phyloP scores from a whole-genome alignment of 1,140 invertebrate genomes.

The Drosophila ficusphila region DNA sequence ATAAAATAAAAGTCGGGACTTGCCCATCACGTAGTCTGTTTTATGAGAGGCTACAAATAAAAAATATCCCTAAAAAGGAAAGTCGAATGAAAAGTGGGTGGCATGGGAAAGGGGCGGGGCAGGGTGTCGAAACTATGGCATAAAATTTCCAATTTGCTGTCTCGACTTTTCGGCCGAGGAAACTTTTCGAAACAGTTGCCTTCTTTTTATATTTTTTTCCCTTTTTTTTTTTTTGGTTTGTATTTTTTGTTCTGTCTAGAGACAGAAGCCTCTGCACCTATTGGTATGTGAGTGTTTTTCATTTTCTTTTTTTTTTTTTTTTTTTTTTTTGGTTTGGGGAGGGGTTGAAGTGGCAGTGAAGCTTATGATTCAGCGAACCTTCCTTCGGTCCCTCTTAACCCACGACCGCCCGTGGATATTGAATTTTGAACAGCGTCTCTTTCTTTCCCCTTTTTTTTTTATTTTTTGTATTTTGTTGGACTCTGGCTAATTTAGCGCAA shows the following conservation, averaged over 20 bases:
- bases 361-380: constrained; percentile 39
- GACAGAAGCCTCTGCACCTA: background rate
- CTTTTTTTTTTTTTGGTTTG: background rate
- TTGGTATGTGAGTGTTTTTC: background rate
- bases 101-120: background rate
- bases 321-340: constrained; percentile 4
- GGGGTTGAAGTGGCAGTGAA: constrained; percentile 28
- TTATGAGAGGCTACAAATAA: constrained; percentile 32
- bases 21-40: constrained; percentile 36
- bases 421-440: constrained; percentile 28
- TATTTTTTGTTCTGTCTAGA: background rate
- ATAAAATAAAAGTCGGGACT: constrained; percentile 20
- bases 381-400: constrained; percentile 9
- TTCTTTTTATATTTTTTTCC: background rate
- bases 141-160: constrained; percentile 78
- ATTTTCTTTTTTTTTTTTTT: constrained; percentile 8
- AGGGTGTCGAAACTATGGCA: constrained; percentile 66
- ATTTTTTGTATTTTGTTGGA: no score
- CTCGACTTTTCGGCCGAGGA: constrained; percentile 65
- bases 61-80: constrained; percentile 12
- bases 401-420: constrained; percentile 30
- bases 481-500: constrained; percentile 68
- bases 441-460: background rate
- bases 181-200: constrained; percentile 57
- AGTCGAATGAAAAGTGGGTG: background rate